These are phyloP conservation scores for Melipona beecheii DNA, from an alignment of 2,888 invertebrate species.

Conservation along the genomic window DNA sequence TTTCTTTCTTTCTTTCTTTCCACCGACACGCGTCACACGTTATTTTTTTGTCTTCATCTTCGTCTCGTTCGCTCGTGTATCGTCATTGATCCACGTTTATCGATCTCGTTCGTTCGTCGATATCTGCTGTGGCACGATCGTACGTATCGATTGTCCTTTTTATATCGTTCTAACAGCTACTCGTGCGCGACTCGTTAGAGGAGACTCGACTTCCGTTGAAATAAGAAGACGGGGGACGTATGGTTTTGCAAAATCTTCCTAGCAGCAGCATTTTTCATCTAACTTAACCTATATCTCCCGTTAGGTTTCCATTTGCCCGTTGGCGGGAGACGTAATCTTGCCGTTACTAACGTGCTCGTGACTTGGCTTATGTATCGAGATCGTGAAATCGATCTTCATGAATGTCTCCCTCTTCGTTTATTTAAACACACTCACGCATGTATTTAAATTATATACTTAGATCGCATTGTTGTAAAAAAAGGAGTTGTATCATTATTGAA, in stretches of 20 bases:
- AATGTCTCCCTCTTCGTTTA: slow-evolving; percentile 15
- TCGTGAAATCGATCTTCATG: slow-evolving; percentile 57
- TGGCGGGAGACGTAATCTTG: slow-evolving; percentile 57
- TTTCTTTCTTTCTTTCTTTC: slow-evolving; percentile 16
- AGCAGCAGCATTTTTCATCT: neutral
- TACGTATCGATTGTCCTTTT: slow-evolving; percentile 37
- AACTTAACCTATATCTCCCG: slow-evolving; percentile 64
- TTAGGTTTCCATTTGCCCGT: slow-evolving; percentile 29
- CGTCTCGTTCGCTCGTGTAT: slow-evolving; percentile 4
- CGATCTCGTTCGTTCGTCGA: slow-evolving; percentile 32
- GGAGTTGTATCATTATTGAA: neutral
- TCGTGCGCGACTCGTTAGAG: neutral
- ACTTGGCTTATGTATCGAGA: slow-evolving; percentile 42
- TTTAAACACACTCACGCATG: neutral
- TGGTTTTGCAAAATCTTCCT: neutral
- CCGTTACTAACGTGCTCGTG: slow-evolving; percentile 43
- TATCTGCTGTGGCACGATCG: slow-evolving; percentile 33
- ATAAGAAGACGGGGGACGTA: neutral
- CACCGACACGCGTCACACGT: neutral
- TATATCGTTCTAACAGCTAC: neutral
- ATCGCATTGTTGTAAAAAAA: neutral
- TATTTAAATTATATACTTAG: neutral
- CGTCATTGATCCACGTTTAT: slow-evolving; percentile 32
- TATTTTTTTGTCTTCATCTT: slow-evolving; percentile 19
- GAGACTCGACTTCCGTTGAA: neutral